Evolutionary conservation across 2,113 vertebrate genomes (phyloP), one percentile per base, ranked within the genome.

Genomic region (Rhynchomys soricoides): DNA sequence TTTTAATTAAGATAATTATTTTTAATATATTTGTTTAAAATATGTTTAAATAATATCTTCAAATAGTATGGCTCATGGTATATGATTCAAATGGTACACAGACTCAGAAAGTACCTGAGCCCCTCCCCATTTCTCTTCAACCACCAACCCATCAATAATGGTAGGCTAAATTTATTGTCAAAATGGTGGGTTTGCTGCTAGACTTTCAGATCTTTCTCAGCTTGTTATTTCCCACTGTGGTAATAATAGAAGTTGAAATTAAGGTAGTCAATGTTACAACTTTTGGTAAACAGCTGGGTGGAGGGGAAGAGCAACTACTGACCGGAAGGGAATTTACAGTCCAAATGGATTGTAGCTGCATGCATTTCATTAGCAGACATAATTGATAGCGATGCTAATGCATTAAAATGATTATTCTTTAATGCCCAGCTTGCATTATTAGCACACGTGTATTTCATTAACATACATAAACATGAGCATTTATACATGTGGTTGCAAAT

Each of bases 391-490:
- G 89, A 92, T 64, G 78, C 45, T 85, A 70, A 68, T 77, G 31
- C 71, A 88, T 85, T 96, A 93, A 91, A 95, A 92, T 81, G 57
- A 92, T 94, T 96, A 78, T 95, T 95, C 11, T 96, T 92, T 94
- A 92, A 90, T 95, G 81, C 52, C 79, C 57, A 62, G 48, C 73
- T 95, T 96, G 79, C 88, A 96, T 90, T 81, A 86, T 88, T 94
- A 96, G 66, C 66, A 79, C 73, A 93, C 37, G n/a, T 93, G 50
- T 95, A 92, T 96, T 96, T 96, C 79, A 91, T 95, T 96, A 96
- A 94, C 48, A 95, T 89, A 68, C 57, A 81, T 59, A 96, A 91
- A 70, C 85, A 95, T 90, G 95, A 94, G 17, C 66, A 95, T 95
- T 85, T 73, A 91, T 37, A 88, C 68, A 59, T 50, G 26, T 50